Evolutionary conservation across 1,140 invertebrate species (phyloP), one percentile per base, ranked within the genome.

Genomic region (Parasteatoda tepidariorum): DNA sequence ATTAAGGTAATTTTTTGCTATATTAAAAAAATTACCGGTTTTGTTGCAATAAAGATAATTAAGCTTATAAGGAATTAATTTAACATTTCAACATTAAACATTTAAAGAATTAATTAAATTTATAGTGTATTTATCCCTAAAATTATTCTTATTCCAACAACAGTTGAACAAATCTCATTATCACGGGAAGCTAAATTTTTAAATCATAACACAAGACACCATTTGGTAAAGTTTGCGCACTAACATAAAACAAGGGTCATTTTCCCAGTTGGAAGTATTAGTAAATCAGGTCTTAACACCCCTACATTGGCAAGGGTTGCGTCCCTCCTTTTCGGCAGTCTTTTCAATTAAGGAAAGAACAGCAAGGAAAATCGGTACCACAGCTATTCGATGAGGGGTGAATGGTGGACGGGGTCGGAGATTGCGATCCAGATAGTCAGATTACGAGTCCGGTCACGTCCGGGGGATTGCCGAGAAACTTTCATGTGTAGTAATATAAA

Each of bases 311-410:
- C 48, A 28, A 24, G 38, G 7, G 15, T 68, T 68, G 67, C 68
- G 57, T 68, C 48, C 26, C 18, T 26, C 62, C 61, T 41, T 61
- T n/a, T 18, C 57, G 18, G 59, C 34, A 31, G 31, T 71, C 66
- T 82, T 82, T 82, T 82, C 78, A 82, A 82, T 82, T 82, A 82
- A 61, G 67, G 66, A 61, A 62, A 78, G 61, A 64, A 76, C 15
- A 15, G 62, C 3, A 55, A 59, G 22, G 73, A 18, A 26, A 66
- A 78, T 78, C 62, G 61, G 61, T 31, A 66, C 26, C 61, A 28
- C 61, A 78, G 64, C 74, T 66, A 66, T 78, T 66, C 59, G 59
- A 55, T 59, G 24, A 33, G 74, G 74, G 34, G 61, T 11, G 62
- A 54, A 41, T 48, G 74, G 48, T n/a, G 55, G 59, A 33, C 30